Evolutionary conservation across 2,888 invertebrate genomes (phyloP).

Genomic region (Boloria euphrosyne): DNA sequence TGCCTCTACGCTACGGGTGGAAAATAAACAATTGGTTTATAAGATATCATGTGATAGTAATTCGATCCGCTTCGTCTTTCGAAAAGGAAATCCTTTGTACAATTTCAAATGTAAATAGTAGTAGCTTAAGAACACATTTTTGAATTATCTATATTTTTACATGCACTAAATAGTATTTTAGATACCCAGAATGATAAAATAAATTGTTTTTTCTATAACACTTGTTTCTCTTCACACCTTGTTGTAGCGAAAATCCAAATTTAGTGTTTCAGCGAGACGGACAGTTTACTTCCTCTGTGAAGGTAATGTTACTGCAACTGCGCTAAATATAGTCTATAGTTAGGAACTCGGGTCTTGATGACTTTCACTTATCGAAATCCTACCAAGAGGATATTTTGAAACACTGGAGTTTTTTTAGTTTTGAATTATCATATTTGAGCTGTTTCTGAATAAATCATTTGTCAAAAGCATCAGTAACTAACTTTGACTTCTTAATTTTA

Average conservation of each 20-base stretch:
- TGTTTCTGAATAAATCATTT: too few relatives aligned
- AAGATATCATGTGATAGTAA: slow-evolving; percentile 5
- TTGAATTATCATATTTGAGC: too few relatives aligned
- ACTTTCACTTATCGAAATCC: too few relatives aligned
- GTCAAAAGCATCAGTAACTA: too few relatives aligned
- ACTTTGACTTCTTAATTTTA: too few relatives aligned
- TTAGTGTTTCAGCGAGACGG: too few relatives aligned
- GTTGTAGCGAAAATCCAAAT: background rate
- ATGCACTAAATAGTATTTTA: slow-evolving; percentile 64
- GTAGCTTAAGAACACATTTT: slow-evolving; percentile 42
- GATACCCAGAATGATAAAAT: slow-evolving; percentile 53
- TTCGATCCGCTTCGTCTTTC: background rate
- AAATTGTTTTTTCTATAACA: slow-evolving; percentile 37
- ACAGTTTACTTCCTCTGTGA: too few relatives aligned
- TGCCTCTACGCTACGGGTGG: background rate
- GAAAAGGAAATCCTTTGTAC: slow-evolving; percentile 9
- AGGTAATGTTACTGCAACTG: too few relatives aligned
- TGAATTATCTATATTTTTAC: slow-evolving; percentile 51
- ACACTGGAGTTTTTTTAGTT: too few relatives aligned
- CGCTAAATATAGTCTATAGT: too few relatives aligned
- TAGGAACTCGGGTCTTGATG: too few relatives aligned
- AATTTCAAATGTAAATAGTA: slow-evolving; percentile 19
- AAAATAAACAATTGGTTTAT: background rate
- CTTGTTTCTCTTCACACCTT: slow-evolving; percentile 24
- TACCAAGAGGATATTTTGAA: too few relatives aligned